Evolutionary conservation across 2,797 vertebrate species (phyloP), one percentile per base, ranked within the genome.

Genomic region (Girardinus metallicus): DNA sequence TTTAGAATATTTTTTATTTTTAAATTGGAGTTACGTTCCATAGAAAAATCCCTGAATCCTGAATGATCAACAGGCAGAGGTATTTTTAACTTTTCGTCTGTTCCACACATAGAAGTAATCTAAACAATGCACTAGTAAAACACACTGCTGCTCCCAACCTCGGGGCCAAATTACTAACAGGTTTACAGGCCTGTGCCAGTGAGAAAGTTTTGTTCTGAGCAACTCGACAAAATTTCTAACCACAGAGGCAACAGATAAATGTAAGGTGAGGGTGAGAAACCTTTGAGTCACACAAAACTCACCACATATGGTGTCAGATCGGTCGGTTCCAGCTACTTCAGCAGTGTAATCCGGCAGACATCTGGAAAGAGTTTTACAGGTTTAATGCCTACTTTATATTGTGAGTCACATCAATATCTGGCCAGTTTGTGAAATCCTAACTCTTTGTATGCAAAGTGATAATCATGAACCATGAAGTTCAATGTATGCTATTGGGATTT

Each of bases 281-380:
- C 1, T 43, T 39, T 6, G 34, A 18, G 4, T 74, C 15, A 29
- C 80, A 6, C 68, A 57, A 1, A 70, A 95, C 95, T 93, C 31
- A 96, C 95, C 90, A 47, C 96, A 96, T 29, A 47, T 21, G 5
- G 36, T 86, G 83, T 96, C 93, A 2, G 91, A 90, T 10, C 0
- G 34, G 0, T 44, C 0, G 0, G 91, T 92, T 21, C 95, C 95
- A 0, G 0, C 5, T 2, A 9, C 2, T 23, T 72, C 0, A 1
- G 41, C 0, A 0, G 12, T 10, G 4, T 18, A 47, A 57, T 81
- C 89, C 7, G 0, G 0, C 1, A 0, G 0, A 89, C 96, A 96
- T 36, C 95, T 96, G 87, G n/a, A 85, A 80, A 23, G 3, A 71
- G 70, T 31, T 11, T 74, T n/a, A 81, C 26, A 80, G 44, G 7